Percentiles rank a stretch among this genome's conserved stretches.
phyloP scores from a whole-genome alignment of 2,797 vertebrate species.

The Cyclopterus lumpus region DNA sequence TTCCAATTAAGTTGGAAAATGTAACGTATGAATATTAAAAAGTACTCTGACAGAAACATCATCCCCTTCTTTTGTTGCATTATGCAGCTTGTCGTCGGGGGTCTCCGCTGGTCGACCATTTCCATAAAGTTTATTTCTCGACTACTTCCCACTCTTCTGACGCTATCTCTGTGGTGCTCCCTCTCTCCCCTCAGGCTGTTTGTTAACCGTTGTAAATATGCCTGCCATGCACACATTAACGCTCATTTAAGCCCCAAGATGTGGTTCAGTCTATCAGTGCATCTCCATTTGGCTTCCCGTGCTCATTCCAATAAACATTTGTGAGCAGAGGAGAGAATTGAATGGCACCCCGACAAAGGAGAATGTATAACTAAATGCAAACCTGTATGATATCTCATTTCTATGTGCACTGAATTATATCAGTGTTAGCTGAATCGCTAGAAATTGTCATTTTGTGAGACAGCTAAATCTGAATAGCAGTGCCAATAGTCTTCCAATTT shows the following conservation, averaged over 20 bases:
- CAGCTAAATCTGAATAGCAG: constrained; percentile 22
- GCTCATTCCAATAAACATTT: constrained; percentile 46
- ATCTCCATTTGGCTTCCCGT: constrained; percentile 48
- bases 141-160: constrained; percentile 41
- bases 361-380: constrained; percentile 38
- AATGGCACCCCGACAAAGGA: constrained; percentile 23
- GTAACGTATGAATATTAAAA: constrained; percentile 85
- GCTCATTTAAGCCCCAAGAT: constrained; percentile 48
- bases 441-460: constrained; percentile 30
- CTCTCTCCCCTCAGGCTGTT: constrained; percentile 60
- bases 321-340: constrained; percentile 16
- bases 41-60: constrained; percentile 77
- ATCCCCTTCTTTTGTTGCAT: constrained; percentile 77
- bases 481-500: neutral
- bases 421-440: constrained; percentile 30
- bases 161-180: constrained; percentile 35
- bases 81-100: constrained; percentile 70
- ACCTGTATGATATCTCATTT: constrained; percentile 47
- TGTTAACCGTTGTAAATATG: constrained; percentile 73
- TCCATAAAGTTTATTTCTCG: constrained; percentile 67
- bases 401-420: constrained; percentile 33
- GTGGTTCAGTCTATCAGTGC: constrained; percentile 56
- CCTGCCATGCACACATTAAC: constrained; percentile 45
- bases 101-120: constrained; percentile 66
- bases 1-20: constrained; percentile 91